A percentile compares a stretch with the other conserved stretches of the same genome.
phyloP scores from a whole-genome alignment of 2,113 vertebrate genomes.

The Ictalurus furcatus region DNA sequence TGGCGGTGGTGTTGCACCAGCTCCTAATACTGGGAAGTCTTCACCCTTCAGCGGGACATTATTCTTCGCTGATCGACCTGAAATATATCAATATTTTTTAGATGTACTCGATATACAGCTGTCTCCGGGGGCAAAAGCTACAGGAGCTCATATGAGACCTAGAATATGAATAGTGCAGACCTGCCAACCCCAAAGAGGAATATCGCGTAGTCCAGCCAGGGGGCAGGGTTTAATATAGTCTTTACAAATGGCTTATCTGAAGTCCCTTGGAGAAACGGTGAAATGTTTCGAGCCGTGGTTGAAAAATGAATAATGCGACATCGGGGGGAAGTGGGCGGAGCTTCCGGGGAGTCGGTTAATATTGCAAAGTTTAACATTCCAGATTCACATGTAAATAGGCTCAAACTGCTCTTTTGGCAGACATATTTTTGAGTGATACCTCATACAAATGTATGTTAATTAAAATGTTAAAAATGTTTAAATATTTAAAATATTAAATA shows the following conservation, averaged over 20 bases:
- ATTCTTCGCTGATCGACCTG: conserved; percentile 64
- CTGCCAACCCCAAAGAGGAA: background rate
- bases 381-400: background rate
- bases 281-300: background rate
- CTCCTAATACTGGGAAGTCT: conserved; percentile 77
- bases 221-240: background rate
- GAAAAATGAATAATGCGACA: background rate
- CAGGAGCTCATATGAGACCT: background rate
- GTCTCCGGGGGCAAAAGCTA: background rate
- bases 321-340: background rate
- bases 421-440: background rate
- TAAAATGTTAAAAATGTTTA: background rate
- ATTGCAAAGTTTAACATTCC: background rate
- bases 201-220: background rate
- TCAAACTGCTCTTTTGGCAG: background rate
- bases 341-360: background rate
- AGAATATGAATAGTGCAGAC: background rate
- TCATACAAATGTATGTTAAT: background rate
- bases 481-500: background rate
- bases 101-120: background rate
- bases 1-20: conserved; percentile 50
- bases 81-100: background rate
- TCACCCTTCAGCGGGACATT: conserved; percentile 72
- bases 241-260: background rate
- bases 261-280: background rate